Evolutionary conservation across 1,140 invertebrate genomes (phyloP), one percentile per base, ranked within the genome.

Genomic region (Apocrypta bakeri): DNA sequence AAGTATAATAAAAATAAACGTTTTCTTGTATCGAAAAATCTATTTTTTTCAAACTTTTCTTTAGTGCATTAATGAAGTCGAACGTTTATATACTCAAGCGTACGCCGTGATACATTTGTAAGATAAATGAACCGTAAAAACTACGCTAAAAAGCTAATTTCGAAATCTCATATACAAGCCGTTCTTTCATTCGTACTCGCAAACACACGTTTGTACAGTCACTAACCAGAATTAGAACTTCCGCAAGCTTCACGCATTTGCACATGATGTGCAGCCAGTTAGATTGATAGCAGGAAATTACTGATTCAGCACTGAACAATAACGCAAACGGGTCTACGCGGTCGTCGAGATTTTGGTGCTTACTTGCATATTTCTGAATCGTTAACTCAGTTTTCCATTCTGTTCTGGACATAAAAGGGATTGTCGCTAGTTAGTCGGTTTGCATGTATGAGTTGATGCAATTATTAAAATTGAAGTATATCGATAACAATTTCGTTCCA

Each of bases 201-300:
- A n/a, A n/a, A n/a, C 48, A 4, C 4, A 48, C 12, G n/a, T 17
- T 48, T 4, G 14, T n/a, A 56, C 48, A 56, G n/a, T 56, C 40
- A 42, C 48, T n/a, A 1, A 17, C 21, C 48, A 17, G 48, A 56
- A 14, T 56, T n/a, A 56, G 7, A 56, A n/a, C 48, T n/a, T 56
- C 48, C 17, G 33, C n/a, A 3, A n/a, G 37, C 21, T 9, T 48
- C 27, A 69, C 33, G 71, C 31, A 21, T 37, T 0, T 37, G 21
- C 71, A n/a, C 69, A 40, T 12, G 27, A 37, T 21, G 69, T 8
- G 3, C 14, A 72, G 31, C 14, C 69, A n/a, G 24, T n/a, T 21
- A 12, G 69, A 72, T 72, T 40, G 25, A 73, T 25, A 37, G n/a
- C 14, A 42, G 71, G 33, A 73, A 73, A 73, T 73, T 37, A 73